Base-by-base conservation (phyloP, 2,113 vertebrate genomes). In the Mellivora capensis region DNA sequence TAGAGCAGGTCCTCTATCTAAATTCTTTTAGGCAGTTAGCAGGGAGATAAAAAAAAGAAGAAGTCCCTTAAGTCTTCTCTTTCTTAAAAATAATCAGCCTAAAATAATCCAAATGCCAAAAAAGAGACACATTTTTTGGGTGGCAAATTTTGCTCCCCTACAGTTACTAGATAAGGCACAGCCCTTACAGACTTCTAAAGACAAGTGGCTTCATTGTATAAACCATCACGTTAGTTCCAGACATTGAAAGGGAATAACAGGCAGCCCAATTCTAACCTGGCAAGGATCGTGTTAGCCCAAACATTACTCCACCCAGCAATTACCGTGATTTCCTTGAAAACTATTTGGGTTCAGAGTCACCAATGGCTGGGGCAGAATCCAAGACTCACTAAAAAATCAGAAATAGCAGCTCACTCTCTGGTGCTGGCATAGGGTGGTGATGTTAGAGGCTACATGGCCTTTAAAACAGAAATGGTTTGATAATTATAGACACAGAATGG, bases 241-340 rank as follows among this genome's bases (percentile, higher is more conserved):
- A 62, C 61, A 54, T 27, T 10, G 21, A 29, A 23, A n/a, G 82
- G 47, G 85, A 59, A 80, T 11, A 15, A 12, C 5, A 3, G 42
- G 3, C 25, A 71, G 49, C 20, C 76, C 54, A 25, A 9, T 76
- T n/a, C 49, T 69, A 79, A 72, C 57, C 49, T 12, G 27, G 85
- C 31, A 87, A 52, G 52, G 81, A n/a, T 54, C 23, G 1, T 11
- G 17, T 71, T 15, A 44, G 14, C 31, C 82, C 52, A 89, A 44
- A 57, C 71, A 3, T 80, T 5, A n/a, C 34, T 52, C 79, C 13
- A 67, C 54, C 80, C 37, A 21, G 42, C 39, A 83, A 77, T 82
- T 29, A 86, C 85, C 76, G 90, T 57, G 74, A 62, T 94, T 95
- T 91, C 44, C 87, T 76, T 93, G 62, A 85, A 59, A 17, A 11